Evolutionary conservation across 2,888 invertebrate genomes (phyloP).

Genomic region (Tubulanus polymorphus): DNA sequence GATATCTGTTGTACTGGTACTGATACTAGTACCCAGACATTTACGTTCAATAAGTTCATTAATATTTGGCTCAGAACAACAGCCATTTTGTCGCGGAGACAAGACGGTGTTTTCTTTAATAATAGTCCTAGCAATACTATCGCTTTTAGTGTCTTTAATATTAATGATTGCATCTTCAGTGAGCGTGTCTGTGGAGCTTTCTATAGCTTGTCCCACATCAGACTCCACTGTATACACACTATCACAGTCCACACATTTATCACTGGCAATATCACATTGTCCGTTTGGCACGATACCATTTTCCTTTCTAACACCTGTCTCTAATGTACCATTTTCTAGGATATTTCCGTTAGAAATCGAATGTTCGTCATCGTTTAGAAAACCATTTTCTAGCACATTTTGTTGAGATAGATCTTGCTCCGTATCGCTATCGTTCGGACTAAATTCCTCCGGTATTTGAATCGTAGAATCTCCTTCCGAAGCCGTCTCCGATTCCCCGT

Average conservation of each 20-base stretch:
- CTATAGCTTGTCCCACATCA: constrained; percentile 45
- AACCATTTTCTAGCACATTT: too few relatives aligned
- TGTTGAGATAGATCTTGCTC: too few relatives aligned
- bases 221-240: not conserved
- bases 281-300: not conserved
- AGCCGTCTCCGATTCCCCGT: not conserved
- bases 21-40: constrained; percentile 26
- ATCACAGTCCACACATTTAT: constrained; percentile 11
- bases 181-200: constrained; percentile 60
- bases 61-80: not conserved
- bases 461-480: not conserved
- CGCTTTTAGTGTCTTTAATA: not conserved
- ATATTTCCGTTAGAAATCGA: not conserved
- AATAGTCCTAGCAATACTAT: constrained; percentile 9
- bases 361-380: not conserved
- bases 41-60: not conserved
- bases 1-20: constrained; percentile 50
- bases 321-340: not conserved
- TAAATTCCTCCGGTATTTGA: not conserved
- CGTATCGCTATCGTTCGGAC: not conserved
- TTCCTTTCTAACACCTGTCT: not conserved
- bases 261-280: not conserved
- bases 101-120: constrained; percentile 9
- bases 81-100: not conserved
- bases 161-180: constrained; percentile 26